phyloP scores from a whole-genome alignment of 2,113 vertebrate species.

The Petromus typicus region DNA sequence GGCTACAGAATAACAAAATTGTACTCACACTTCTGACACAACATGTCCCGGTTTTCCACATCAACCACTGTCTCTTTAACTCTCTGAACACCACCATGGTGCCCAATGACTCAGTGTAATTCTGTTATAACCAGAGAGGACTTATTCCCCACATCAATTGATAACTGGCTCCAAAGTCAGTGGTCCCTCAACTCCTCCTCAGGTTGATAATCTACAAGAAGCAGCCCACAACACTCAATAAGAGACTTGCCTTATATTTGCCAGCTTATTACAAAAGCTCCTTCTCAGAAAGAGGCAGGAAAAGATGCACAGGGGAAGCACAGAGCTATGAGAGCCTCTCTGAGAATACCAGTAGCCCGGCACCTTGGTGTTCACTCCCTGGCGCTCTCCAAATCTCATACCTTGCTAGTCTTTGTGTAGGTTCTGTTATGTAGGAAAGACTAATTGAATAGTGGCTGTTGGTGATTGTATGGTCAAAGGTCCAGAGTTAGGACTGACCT shows the following conservation, averaged over 20 bases:
- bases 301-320: neutral
- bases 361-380: neutral
- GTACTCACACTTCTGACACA: too few species aligned
- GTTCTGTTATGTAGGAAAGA: neutral
- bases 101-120: neutral
- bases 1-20: neutral
- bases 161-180: neutral
- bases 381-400: neutral
- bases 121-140: too few species aligned
- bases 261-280: neutral
- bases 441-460: neutral
- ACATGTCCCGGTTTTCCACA: neutral
- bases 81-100: neutral
- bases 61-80: too few species aligned
- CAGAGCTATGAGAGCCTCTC: too few species aligned
- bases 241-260: neutral
- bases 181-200: neutral
- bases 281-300: neutral
- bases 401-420: neutral
- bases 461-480: neutral
- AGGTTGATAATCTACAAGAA: neutral
- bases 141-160: neutral
- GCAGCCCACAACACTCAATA: neutral
- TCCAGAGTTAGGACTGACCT: too few species aligned
- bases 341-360: rapidly evolving